Percentiles rank a stretch among this genome's conserved stretches.
Evolutionary conservation across 2,888 invertebrate genomes (phyloP).

Genomic region (Nemoura dubitans): DNA sequence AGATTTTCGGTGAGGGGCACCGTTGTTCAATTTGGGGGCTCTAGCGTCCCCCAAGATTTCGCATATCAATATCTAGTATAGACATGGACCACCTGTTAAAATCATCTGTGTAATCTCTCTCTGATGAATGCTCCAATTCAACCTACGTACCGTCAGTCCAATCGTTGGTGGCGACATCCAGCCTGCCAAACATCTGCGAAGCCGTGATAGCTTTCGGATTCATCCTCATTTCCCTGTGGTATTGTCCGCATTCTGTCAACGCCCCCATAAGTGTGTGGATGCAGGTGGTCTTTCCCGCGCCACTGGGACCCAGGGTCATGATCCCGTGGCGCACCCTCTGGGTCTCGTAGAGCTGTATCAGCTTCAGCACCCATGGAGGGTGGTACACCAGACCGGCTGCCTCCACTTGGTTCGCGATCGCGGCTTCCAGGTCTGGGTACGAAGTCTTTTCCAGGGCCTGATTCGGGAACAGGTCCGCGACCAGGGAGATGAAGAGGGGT

Average conservation of each 20-base stretch:
- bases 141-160: constrained; percentile 84
- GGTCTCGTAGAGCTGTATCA: constrained; percentile 93
- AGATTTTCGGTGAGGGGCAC: no score
- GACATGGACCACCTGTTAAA: no score
- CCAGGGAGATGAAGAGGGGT: constrained; percentile 94
- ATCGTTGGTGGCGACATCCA: constrained; percentile 97
- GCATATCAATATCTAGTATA: no score
- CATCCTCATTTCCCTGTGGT: constrained; percentile 96
- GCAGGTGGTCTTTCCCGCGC: constrained; percentile 94
- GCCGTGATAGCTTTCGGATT: constrained; percentile 98
- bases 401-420: constrained; percentile 85
- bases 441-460: constrained; percentile 91
- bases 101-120: no score
- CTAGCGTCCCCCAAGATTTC: no score
- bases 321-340: constrained; percentile 95
- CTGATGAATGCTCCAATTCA: no score
- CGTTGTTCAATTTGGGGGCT: no score
- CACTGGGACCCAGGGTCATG: constrained; percentile 94
- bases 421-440: constrained; percentile 88
- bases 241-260: constrained; percentile 83
- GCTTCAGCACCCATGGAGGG: constrained; percentile 93
- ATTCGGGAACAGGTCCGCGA: constrained; percentile 95
- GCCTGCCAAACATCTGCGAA: constrained; percentile 95
- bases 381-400: constrained; percentile 85
- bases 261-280: constrained; percentile 91